These are phyloP conservation scores for Penaeus chinensis DNA, from an alignment of 1,140 invertebrate species.

Conservation along the genomic window DNA sequence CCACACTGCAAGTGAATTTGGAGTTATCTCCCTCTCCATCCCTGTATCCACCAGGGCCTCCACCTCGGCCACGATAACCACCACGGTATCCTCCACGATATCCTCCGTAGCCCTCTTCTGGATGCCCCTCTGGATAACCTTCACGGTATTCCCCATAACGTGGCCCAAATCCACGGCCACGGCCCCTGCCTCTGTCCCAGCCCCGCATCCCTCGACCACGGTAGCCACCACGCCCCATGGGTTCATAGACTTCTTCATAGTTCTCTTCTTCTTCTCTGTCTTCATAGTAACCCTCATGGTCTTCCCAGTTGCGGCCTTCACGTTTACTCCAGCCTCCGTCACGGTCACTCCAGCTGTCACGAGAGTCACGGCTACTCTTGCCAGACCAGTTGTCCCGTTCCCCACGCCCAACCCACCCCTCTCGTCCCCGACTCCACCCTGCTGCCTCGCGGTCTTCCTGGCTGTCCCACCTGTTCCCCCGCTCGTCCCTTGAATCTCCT, in stretches of 20 bases:
- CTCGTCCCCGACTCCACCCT: conserved; percentile 16
- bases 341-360: conserved; percentile 37
- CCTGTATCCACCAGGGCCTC: conserved; percentile 17
- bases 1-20: conserved; percentile 68
- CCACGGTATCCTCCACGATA: conserved; percentile 68
- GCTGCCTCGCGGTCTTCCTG: conserved; percentile 25
- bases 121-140: conserved; percentile 73
- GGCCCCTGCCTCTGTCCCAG: conserved; percentile 34
- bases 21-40: conserved; percentile 3
- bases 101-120: conserved; percentile 70
- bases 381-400: conserved; percentile 7
- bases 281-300: conserved; percentile 32
- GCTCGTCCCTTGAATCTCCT: too few species aligned
- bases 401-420: conserved; percentile 29
- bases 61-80: conserved; percentile 66
- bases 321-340: conserved; percentile 47
- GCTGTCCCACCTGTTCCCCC: neutral
- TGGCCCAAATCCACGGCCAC: conserved; percentile 30
- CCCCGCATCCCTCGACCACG: conserved; percentile 13
- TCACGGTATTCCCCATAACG: conserved; percentile 13
- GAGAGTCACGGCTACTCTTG: conserved; percentile 31
- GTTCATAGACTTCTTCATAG: conserved; percentile 29
- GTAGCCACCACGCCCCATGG: conserved; percentile 35
- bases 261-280: conserved; percentile 25
- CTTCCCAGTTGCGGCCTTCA: conserved; percentile 35